Evolutionary conservation across 2,888 invertebrate species (phyloP).

Genomic region (Ischnura elegans): DNA sequence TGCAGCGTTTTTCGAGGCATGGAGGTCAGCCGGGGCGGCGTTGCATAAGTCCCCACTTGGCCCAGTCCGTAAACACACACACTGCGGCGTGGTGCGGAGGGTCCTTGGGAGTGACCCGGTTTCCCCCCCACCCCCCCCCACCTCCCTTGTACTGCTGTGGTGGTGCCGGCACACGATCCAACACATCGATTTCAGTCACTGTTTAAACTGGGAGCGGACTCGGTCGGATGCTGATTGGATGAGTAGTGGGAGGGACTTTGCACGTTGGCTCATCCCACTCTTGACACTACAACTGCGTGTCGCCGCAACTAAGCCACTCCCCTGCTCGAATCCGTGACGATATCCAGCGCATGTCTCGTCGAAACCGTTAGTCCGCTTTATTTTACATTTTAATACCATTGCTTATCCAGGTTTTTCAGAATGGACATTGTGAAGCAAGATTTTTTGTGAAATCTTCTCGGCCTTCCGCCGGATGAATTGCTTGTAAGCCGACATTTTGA

Average conservation of each 20-base stretch:
- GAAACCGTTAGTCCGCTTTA: too few species aligned
- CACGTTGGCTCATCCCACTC: background rate
- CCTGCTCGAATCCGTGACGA: too few species aligned
- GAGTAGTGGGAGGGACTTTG: background rate
- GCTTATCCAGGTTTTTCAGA: too few species aligned
- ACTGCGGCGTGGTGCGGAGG: background rate
- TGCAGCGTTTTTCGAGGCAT: background rate
- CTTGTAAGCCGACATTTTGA: too few species aligned
- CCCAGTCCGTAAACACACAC: background rate
- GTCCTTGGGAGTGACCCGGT: background rate
- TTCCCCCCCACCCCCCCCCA: background rate
- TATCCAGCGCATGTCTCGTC: too few species aligned
- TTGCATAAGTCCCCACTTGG: constrained; percentile 7
- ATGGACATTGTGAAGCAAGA: too few species aligned
- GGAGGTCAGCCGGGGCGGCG: background rate
- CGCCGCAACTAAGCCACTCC: too few species aligned
- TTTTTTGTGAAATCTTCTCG: too few species aligned
- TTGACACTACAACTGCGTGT: too few species aligned
- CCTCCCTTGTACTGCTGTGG: too few species aligned
- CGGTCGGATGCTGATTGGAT: background rate
- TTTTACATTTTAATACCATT: too few species aligned
- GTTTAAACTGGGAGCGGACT: constrained; percentile 5
- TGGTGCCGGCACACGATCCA: background rate
- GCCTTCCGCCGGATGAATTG: too few species aligned
- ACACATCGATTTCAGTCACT: background rate